These are phyloP conservation scores for Tympanuchus pallidicinctus DNA, from an alignment of 2,113 vertebrate species.

Conservation along the genomic window DNA sequence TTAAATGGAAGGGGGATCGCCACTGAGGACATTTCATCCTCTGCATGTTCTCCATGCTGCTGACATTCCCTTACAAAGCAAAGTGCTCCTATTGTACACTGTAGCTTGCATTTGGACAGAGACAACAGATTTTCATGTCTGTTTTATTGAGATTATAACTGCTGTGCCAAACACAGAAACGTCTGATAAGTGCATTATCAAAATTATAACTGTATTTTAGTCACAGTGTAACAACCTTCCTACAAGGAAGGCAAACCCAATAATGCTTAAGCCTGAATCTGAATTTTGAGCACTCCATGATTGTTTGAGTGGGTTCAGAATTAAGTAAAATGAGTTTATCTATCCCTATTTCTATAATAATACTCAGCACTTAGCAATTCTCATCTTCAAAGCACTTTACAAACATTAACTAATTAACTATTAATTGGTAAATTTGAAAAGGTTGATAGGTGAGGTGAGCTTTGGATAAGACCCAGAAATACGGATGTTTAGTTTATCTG, in stretches of 20 bases:
- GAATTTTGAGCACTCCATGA: constrained; percentile 51
- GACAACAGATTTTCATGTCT: constrained; percentile 50
- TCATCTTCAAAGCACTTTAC: constrained; percentile 79
- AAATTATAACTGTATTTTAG: constrained; percentile 68
- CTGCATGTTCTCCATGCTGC: neutral
- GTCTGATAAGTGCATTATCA: constrained; percentile 57
- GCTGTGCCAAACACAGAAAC: constrained; percentile 23
- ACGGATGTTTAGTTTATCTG: constrained; percentile 81
- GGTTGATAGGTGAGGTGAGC: constrained; percentile 82
- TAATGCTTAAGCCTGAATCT: constrained; percentile 42
- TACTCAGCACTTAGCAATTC: constrained; percentile 76
- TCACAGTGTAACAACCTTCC: constrained; percentile 34
- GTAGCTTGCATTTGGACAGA: constrained; percentile 18
- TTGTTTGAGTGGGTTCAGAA: constrained; percentile 73
- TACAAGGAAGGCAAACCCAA: constrained; percentile 27
- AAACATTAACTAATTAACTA: constrained; percentile 81
- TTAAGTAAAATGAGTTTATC: constrained; percentile 78
- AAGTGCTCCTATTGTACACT: neutral
- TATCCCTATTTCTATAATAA: constrained; percentile 74
- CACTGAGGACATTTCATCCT: neutral
- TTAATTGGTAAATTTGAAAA: constrained; percentile 82
- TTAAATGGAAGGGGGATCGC: neutral
- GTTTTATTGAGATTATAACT: constrained; percentile 59
- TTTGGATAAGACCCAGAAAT: constrained; percentile 78
- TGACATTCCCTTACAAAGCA: neutral